These are phyloP conservation scores for Schizopygopsis pylzovi DNA, from an alignment of 2,797 vertebrate species.

Conservation along the genomic window DNA sequence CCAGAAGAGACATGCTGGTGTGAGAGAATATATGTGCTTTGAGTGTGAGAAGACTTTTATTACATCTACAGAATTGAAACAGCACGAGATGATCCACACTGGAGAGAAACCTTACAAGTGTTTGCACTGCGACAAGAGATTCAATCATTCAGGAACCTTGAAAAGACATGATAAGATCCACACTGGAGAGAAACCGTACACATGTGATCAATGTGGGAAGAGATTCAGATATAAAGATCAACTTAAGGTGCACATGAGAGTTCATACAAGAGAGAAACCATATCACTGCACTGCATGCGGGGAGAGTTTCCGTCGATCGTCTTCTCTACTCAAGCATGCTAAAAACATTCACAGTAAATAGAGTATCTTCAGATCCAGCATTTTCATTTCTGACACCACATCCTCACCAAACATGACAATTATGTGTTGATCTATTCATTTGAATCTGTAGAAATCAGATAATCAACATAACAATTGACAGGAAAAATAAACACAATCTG, in stretches of 20 bases:
- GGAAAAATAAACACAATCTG: no score
- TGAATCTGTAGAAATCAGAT: no score
- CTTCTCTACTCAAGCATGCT: no score
- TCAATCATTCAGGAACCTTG: background rate
- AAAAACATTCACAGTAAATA: no score
- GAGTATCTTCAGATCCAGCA: no score
- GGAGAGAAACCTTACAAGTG: constrained; percentile 6
- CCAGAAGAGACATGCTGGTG: background rate
- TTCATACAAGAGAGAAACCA: background rate
- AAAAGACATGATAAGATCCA: background rate
- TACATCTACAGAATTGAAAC: background rate
- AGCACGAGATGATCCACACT: background rate
- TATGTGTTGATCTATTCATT: no score
- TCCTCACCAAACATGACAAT: no score
- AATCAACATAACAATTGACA: no score
- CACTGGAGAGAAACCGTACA: background rate
- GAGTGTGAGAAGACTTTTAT: background rate
- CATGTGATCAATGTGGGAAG: background rate
- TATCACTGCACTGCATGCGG: background rate
- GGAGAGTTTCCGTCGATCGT: no score
- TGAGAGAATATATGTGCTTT: background rate
- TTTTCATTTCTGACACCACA: no score
- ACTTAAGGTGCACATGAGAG: background rate
- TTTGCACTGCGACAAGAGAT: background rate
- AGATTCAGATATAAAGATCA: background rate